phyloP scores from a whole-genome alignment of 2,888 invertebrate genomes.

The Deilephila elpenor region DNA sequence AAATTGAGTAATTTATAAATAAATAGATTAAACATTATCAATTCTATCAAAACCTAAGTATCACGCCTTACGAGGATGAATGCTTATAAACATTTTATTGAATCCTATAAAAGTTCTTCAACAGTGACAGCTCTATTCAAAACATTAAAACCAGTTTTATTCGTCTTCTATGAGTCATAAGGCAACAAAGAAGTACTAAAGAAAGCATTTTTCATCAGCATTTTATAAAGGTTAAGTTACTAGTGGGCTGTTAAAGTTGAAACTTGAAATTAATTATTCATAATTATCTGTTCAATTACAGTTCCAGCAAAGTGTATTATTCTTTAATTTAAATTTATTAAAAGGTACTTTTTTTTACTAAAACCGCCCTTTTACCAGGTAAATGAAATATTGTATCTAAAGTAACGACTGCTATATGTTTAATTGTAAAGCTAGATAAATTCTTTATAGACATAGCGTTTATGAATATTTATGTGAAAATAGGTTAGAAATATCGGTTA shows the following conservation, averaged over 20 bases:
- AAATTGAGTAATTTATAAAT: too few species aligned
- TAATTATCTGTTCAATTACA: too few species aligned
- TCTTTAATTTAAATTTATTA: background rate
- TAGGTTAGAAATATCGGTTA: background rate
- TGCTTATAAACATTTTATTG: background rate
- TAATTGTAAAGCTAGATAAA: background rate
- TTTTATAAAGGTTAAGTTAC: background rate
- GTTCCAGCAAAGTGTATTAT: too few species aligned
- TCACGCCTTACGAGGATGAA: background rate
- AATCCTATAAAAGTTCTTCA: background rate
- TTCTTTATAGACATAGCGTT: background rate
- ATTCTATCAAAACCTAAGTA: background rate
- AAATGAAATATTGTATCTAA: background rate
- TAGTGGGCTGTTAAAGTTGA: background rate
- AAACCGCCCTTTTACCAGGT: background rate
- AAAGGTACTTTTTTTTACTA: background rate
- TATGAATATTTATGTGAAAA: background rate
- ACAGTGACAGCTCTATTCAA: background rate
- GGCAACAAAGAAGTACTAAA: background rate
- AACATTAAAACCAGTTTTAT: slow-evolving; percentile 3
- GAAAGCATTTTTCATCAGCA: background rate
- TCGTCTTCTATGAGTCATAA: background rate
- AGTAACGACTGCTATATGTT: background rate
- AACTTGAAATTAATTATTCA: background rate
- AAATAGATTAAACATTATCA: background rate